Evolutionary conservation across 2,797 vertebrate genomes (phyloP).

Genomic region (Halcyon badia): DNA sequence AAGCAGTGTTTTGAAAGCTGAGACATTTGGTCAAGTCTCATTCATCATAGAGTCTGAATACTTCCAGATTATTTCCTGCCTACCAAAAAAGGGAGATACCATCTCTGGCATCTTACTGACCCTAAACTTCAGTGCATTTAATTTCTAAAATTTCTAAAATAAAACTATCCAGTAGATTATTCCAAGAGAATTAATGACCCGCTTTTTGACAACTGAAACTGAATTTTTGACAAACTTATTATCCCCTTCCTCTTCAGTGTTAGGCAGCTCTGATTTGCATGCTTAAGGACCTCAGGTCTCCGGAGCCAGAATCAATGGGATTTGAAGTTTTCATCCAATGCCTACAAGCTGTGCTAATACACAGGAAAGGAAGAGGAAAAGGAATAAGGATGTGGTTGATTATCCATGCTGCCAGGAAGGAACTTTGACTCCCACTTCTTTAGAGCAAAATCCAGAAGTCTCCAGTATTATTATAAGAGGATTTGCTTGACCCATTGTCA

Average conservation of each 20-base stretch:
- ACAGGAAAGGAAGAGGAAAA: background rate
- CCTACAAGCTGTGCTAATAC: background rate
- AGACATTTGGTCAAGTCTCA: background rate
- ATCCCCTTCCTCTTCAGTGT: background rate
- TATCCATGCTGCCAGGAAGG: background rate
- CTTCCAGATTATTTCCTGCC: background rate
- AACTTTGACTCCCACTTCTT: background rate
- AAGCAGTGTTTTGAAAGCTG: background rate
- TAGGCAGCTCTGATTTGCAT: background rate
- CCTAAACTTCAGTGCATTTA: background rate
- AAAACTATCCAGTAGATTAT: background rate
- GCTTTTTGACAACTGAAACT: background rate
- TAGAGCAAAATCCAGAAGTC: background rate
- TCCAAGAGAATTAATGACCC: background rate
- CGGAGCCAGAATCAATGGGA: background rate
- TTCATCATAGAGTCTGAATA: background rate
- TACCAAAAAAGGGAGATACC: background rate
- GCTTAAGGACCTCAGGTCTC: background rate
- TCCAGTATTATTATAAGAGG: background rate
- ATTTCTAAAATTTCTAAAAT: background rate
- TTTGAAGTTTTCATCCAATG: slow-evolving; percentile 1
- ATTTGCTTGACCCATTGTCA: slow-evolving; percentile 12
- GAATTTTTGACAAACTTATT: background rate
- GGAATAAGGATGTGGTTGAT: background rate
- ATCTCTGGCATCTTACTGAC: background rate